Conservation (phyloP, 1,140 invertebrate genomes). For the Drosophila takahashii region DNA sequence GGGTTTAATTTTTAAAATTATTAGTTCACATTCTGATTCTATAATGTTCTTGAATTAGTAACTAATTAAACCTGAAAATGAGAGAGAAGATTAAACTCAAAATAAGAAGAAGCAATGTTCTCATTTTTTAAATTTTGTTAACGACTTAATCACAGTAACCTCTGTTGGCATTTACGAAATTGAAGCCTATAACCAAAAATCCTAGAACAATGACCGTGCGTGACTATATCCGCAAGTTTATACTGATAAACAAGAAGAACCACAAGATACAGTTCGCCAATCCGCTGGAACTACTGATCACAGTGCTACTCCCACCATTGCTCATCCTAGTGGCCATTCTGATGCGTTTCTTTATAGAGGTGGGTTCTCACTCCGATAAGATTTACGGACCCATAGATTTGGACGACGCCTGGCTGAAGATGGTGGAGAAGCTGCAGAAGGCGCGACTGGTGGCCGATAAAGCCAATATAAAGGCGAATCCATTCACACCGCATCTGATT, state of each 20-base stretch:
- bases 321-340: slow-evolving; percentile 32
- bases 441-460: not conserved
- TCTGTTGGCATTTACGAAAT: not conserved
- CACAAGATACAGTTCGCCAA: slow-evolving; percentile 45
- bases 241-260: slow-evolving; percentile 55
- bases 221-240: slow-evolving; percentile 32
- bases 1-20: slow-evolving; percentile 71
- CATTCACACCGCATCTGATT: slow-evolving; percentile 48
- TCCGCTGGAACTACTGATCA: slow-evolving; percentile 30
- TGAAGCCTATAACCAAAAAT: not conserved
- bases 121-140: too few species aligned
- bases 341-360: slow-evolving; percentile 8
- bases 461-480: slow-evolving; percentile 9
- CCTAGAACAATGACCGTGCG: slow-evolving; percentile 39
- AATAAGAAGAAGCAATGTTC: not conserved
- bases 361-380: not conserved
- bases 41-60: too few species aligned
- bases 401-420: slow-evolving; percentile 31
- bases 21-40: too few species aligned
- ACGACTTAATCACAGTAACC: slow-evolving; percentile 13
- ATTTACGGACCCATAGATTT: slow-evolving; percentile 41
- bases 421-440: slow-evolving; percentile 23
- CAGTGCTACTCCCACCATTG: slow-evolving; percentile 18
- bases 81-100: too few species aligned
- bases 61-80: too few species aligned